Conservation (phyloP, 2,113 vertebrate genomes). For the Chionomys nivalis region DNA sequence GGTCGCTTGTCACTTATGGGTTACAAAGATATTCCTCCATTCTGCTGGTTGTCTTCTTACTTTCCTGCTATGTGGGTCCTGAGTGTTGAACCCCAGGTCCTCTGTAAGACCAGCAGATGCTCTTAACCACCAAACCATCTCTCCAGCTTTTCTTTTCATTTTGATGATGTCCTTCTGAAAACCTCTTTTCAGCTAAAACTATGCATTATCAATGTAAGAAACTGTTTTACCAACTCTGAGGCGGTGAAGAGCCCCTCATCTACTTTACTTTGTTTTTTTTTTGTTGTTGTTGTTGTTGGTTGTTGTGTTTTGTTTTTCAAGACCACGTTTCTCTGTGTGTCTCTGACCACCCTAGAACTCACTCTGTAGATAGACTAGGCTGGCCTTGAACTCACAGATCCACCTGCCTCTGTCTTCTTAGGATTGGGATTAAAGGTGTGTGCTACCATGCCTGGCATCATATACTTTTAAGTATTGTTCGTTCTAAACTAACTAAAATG, state of each 20-base stretch:
- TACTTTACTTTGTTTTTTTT: background rate
- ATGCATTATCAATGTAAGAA: background rate
- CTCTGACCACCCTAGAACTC: background rate
- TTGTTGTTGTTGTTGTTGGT: background rate
- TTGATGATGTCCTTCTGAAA: background rate
- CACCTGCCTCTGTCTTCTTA: too few relatives aligned
- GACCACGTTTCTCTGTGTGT: background rate
- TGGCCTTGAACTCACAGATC: background rate
- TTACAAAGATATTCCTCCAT: background rate
- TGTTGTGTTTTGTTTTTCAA: background rate
- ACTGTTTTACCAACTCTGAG: background rate
- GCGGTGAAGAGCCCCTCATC: background rate
- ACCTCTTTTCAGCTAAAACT: background rate
- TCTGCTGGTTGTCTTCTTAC: background rate
- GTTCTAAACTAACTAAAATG: background rate
- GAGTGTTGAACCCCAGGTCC: background rate
- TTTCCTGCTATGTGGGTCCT: background rate
- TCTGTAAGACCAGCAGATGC: background rate
- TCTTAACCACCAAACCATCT: background rate
- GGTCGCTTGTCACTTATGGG: background rate
- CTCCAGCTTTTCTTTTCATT: background rate
- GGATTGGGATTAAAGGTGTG: background rate
- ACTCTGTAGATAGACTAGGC: too few relatives aligned
- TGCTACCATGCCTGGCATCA: background rate
- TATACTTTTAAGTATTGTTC: background rate